Percentiles rank a stretch among this genome's conserved stretches.
These are phyloP conservation scores for Siniperca chuatsi DNA, from an alignment of 2,113 vertebrate species.

Conservation along the genomic window DNA sequence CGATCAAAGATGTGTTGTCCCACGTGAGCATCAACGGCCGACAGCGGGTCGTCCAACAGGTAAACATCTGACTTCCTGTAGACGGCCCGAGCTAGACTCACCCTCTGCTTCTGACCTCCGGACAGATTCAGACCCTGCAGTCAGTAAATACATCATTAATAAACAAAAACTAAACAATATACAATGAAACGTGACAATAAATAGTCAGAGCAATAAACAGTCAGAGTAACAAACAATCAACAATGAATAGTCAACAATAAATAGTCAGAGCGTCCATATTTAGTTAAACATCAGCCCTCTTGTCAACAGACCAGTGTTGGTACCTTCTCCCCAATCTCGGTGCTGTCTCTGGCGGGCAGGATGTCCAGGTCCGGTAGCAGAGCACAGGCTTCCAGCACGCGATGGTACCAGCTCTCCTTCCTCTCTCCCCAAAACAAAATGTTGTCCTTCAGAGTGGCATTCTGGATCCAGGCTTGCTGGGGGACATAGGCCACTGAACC, in stretches of 20 bases:
- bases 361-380: conserved; percentile 86
- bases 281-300: not conserved
- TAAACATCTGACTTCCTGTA: conserved; percentile 80
- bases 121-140: conserved; percentile 81
- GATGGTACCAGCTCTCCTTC: conserved; percentile 81
- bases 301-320: conserved; percentile 4
- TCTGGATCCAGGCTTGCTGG: conserved; percentile 89
- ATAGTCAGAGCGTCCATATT: not conserved
- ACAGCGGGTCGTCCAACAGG: conserved; percentile 82
- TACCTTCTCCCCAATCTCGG: conserved; percentile 87
- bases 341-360: conserved; percentile 83
- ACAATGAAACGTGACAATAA: not conserved
- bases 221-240: not conserved
- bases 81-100: conserved; percentile 81
- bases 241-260: not conserved
- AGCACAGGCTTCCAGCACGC: conserved; percentile 85
- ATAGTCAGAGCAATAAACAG: not conserved
- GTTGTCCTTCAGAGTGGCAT: conserved; percentile 85
- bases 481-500: conserved; percentile 87
- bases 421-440: conserved; percentile 83
- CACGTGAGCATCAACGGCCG: conserved; percentile 83
- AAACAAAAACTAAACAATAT: not conserved
- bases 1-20: conserved; percentile 83
- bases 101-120: conserved; percentile 82
- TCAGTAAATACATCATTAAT: not conserved